A percentile compares a stretch with the other conserved stretches of the same genome.
These are phyloP conservation scores for Drosophila punjabiensis DNA, from an alignment of 1,140 invertebrate species.

Conservation along the genomic window DNA sequence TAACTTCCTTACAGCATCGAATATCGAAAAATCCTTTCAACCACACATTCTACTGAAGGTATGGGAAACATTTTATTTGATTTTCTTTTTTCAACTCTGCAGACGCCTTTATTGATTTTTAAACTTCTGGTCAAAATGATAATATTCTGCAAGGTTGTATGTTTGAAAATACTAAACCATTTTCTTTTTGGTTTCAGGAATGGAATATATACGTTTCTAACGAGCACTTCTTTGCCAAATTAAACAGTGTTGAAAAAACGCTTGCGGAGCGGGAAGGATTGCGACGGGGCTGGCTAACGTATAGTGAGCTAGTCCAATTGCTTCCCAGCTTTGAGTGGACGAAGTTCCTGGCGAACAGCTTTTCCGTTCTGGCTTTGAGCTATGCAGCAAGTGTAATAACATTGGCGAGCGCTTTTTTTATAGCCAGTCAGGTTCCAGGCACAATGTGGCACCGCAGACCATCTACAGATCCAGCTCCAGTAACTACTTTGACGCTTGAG, in stretches of 20 bases:
- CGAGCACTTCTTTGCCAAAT: constrained; percentile 89
- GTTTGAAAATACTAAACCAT: not conserved
- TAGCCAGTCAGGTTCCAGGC: constrained; percentile 88
- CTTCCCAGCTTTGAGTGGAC: constrained; percentile 87
- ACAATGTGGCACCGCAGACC: constrained; percentile 75
- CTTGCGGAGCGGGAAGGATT: constrained; percentile 90
- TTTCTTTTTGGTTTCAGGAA: constrained; percentile 87
- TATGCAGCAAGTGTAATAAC: constrained; percentile 91
- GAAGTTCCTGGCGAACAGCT: constrained; percentile 88
- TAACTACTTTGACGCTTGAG: constrained; percentile 8
- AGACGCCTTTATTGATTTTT: not conserved
- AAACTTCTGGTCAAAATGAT: not conserved
- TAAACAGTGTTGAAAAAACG: constrained; percentile 89
- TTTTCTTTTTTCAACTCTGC: no score
- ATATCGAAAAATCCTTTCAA: no score
- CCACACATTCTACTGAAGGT: no score
- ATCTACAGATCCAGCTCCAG: not conserved
- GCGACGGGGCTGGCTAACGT: constrained; percentile 93
- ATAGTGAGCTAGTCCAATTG: constrained; percentile 91
- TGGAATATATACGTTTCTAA: constrained; percentile 93
- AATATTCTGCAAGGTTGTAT: not conserved
- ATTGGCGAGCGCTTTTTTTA: constrained; percentile 89
- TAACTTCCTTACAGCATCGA: no score
- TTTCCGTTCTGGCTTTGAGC: constrained; percentile 89
- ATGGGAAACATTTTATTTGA: no score